Evolutionary conservation across 2,797 vertebrate genomes (phyloP).

Genomic region (Rhynchonycteris naso): DNA sequence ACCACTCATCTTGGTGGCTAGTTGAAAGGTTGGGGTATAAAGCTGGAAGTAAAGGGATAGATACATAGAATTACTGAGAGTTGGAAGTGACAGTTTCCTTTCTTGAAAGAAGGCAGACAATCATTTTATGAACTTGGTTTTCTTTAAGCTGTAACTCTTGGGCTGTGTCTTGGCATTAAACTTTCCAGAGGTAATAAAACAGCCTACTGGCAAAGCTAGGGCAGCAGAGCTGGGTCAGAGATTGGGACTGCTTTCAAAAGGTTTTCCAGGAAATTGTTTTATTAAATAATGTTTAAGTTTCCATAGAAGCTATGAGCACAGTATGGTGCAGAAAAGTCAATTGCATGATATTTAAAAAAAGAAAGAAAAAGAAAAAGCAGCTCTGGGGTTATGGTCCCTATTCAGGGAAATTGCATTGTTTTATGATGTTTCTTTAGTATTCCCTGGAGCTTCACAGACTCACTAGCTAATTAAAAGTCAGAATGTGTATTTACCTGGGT

Average conservation of each 20-base stretch:
- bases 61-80: background rate
- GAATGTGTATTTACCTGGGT: conserved; percentile 8
- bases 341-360: background rate
- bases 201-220: conserved; percentile 20
- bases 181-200: conserved; percentile 56
- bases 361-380: background rate
- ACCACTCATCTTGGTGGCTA: background rate
- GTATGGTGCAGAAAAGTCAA: background rate
- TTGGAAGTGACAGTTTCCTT: background rate
- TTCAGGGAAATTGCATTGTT: conserved; percentile 38
- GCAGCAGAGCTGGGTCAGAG: conserved; percentile 12
- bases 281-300: conserved; percentile 75
- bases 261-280: conserved; percentile 69
- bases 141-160: background rate
- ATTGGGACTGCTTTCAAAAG: conserved; percentile 59
- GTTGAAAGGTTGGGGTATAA: background rate
- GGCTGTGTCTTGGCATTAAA: background rate
- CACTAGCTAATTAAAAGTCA: conserved; percentile 56
- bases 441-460: conserved; percentile 21
- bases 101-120: conserved; percentile 12
- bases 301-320: conserved; percentile 54
- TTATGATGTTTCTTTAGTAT: background rate
- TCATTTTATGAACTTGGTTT: background rate
- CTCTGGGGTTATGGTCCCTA: conserved; percentile 10
- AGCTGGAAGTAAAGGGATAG: background rate